Conservation (phyloP, 2,797 vertebrate species). For the Diceros bicornis region DNA sequence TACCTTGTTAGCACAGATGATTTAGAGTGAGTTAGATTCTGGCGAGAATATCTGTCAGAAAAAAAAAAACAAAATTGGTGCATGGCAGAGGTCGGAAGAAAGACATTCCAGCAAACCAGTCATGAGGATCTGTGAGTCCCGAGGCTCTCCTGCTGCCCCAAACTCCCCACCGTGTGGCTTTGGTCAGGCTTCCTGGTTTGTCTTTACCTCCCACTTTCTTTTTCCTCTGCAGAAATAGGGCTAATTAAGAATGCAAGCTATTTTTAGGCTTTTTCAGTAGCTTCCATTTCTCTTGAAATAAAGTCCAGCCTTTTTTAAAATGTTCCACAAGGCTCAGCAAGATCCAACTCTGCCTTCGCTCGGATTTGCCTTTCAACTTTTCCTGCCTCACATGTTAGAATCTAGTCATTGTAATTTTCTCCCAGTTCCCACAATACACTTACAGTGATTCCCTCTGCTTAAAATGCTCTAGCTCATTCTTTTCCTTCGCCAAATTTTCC, state of each 20-base stretch:
- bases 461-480: not conserved
- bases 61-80: not conserved
- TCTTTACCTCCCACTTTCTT: not conserved
- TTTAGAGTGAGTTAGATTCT: not conserved
- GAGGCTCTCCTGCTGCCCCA: not conserved
- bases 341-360: not conserved
- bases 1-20: no score
- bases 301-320: not conserved
- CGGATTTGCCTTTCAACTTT: not conserved
- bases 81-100: not conserved
- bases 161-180: not conserved
- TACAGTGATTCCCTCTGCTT: not conserved
- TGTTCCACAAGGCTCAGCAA: not conserved
- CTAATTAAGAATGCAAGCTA: not conserved
- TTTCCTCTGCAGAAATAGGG: not conserved
- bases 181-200: not conserved
- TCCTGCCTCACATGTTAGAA: not conserved
- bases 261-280: not conserved
- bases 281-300: not conserved
- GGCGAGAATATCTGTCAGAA: not conserved
- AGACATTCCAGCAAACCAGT: not conserved
- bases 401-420: not conserved
- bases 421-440: not conserved
- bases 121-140: accelerated
- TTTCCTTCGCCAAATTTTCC: not conserved